Evolutionary conservation across 2,888 invertebrate species (phyloP), one percentile per base, ranked within the genome.

Genomic region (Frankliniella intonsa): DNA sequence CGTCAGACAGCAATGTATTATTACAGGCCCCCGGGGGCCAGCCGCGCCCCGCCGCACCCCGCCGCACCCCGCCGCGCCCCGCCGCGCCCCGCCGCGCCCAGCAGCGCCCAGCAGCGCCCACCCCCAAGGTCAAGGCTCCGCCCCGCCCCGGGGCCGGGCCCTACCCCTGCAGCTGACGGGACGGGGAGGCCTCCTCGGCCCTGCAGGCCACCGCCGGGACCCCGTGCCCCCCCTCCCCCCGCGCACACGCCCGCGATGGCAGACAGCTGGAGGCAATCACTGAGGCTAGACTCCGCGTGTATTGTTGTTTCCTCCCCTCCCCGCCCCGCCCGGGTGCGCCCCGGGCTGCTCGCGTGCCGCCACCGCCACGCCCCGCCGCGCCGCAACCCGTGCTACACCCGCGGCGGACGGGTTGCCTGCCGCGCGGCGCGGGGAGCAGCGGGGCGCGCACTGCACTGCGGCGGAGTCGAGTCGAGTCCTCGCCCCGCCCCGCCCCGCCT

Each of bases 1-100:
- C 69, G 69, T 76, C 69, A 76, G 12, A 22, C 69, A 22, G 25
- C 22, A 25, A 76, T 76, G 69, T 76, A 76, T 76, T 76, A 76
- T 76, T 76, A 76, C 69, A 19, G 12, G 55, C 17, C 17, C 55
- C 38, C 38, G 3, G 38, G 5, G 38, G 38, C 5, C 38, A 2
- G 38, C 38, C 25, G 25, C 69, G 69, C 25, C 11, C 69, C 25
- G 69, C 25, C 69, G 69, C n/a, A 7, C 17, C 62, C 14, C 14
- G 10, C 17, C 14, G 55, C 5, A 12, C 55, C 17, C 55, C 55
- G 55, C 14, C 14, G 55, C 19, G 14, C 55, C 17, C 17, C 14
- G 14, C 14, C 38, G 38, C 55, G 14, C 12, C 55, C 55, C 55
- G 55, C 55, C 19, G 55, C 55, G 55, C 55, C 55, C 19, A 5